These are phyloP conservation scores for Pyrrhia umbra DNA, from an alignment of 2,888 invertebrate genomes.

Conservation along the genomic window DNA sequence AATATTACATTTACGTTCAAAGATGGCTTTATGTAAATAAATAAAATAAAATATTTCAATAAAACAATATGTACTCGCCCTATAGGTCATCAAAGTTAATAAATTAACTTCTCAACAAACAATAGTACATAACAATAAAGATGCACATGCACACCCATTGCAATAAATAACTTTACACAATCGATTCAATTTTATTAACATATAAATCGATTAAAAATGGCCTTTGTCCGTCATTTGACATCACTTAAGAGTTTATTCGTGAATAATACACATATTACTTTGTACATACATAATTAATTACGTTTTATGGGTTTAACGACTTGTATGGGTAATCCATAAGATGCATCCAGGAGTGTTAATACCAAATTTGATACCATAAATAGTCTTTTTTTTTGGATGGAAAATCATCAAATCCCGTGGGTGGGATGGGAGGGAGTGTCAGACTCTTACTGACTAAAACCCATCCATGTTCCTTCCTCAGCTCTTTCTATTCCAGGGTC, in stretches of 20 bases:
- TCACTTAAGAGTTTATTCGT: constrained; percentile 52
- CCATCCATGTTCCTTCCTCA: too few relatives aligned
- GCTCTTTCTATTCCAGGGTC: too few relatives aligned
- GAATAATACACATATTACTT: constrained; percentile 49
- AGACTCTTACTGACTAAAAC: too few relatives aligned
- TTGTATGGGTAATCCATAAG: constrained; percentile 11
- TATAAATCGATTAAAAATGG: constrained; percentile 75
- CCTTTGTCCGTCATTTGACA: constrained; percentile 62
- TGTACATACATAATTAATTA: constrained; percentile 48
- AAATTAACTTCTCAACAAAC: constrained; percentile 56
- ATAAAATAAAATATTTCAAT: constrained; percentile 16
- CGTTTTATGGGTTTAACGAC: constrained; percentile 30
- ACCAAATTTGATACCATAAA: not conserved
- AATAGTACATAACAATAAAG: constrained; percentile 63
- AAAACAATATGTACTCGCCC: constrained; percentile 19
- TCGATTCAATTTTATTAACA: constrained; percentile 76
- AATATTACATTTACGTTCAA: not conserved
- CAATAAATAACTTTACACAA: constrained; percentile 71
- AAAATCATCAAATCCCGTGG: too few relatives aligned
- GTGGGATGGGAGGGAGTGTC: too few relatives aligned
- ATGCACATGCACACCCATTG: constrained; percentile 62
- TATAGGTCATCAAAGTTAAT: constrained; percentile 45
- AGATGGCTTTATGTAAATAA: not conserved
- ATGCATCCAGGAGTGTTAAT: constrained; percentile 4
- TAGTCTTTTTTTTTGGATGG: too few relatives aligned